Conservation (phyloP, 2,797 vertebrate genomes). For the Chanos chanos region DNA sequence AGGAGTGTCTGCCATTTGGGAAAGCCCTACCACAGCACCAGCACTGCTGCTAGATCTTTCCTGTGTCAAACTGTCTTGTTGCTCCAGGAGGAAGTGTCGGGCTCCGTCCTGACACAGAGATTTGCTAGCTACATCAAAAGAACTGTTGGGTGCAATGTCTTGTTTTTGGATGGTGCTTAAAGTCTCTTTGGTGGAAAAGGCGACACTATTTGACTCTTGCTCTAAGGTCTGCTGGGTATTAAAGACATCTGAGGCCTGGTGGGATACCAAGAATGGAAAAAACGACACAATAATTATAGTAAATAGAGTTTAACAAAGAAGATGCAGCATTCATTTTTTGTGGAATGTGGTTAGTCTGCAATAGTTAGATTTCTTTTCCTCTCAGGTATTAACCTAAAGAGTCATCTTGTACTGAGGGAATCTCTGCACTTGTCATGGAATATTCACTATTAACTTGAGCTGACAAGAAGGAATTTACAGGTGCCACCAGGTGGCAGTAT, state of each 20-base stretch:
- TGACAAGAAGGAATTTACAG: no score
- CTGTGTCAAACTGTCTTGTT: slow-evolving; percentile 77
- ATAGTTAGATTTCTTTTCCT: no score
- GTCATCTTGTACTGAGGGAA: no score
- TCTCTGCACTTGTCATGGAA: no score
- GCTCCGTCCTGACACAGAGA: slow-evolving; percentile 82
- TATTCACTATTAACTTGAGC: no score
- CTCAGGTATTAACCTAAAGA: no score
- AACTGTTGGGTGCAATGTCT: slow-evolving; percentile 76
- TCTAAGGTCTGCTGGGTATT: slow-evolving; percentile 73
- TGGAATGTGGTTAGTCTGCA: no score
- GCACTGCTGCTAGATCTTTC: slow-evolving; percentile 72
- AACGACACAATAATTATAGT: neutral
- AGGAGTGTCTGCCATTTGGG: slow-evolving; percentile 76
- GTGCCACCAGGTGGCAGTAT: no score
- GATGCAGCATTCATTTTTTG: no score
- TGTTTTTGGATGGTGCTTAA: slow-evolving; percentile 87
- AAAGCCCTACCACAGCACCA: slow-evolving; percentile 75
- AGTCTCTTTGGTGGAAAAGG: slow-evolving; percentile 76
- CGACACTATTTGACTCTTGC: slow-evolving; percentile 75
- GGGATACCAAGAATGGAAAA: no score
- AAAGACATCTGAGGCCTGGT: neutral
- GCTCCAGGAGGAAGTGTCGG: slow-evolving; percentile 76
- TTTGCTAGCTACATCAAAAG: slow-evolving; percentile 81
- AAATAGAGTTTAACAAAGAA: neutral